Conservation (phyloP, 2,888 invertebrate species). For the Phyllotreta cruciferae region DNA sequence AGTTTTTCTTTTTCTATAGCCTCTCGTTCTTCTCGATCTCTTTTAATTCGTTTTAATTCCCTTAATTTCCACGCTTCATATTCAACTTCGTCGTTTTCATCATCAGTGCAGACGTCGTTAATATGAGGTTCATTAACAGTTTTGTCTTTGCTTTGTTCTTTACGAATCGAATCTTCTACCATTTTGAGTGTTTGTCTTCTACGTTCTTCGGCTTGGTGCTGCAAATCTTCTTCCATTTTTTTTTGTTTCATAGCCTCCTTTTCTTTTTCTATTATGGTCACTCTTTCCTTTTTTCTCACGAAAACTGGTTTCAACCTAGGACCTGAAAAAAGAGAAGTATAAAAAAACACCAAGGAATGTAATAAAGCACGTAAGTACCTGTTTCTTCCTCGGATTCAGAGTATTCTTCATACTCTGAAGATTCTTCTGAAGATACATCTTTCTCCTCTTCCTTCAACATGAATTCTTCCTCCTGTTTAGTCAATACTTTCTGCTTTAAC, state of each 20-base stretch:
- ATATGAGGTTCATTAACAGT: conserved; percentile 79
- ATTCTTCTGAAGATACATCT: conserved; percentile 70
- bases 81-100: conserved; percentile 95
- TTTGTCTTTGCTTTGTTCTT: conserved; percentile 74
- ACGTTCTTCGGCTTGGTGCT: conserved; percentile 87
- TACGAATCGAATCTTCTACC: conserved; percentile 87
- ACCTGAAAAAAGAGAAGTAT: conserved; percentile 60
- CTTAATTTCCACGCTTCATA: conserved; percentile 98
- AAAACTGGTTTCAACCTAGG: conserved; percentile 94
- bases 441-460: conserved; percentile 79
- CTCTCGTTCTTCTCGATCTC: conserved; percentile 95
- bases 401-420: conserved; percentile 85
- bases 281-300: conserved; percentile 89
- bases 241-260: conserved; percentile 85
- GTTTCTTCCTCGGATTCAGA: conserved; percentile 91
- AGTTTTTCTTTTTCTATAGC: conserved; percentile 84
- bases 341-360: conserved; percentile 2
- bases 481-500: conserved; percentile 71
- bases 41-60: conserved; percentile 94
- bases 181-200: conserved; percentile 83
- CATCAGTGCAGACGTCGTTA: conserved; percentile 89
- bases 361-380: conserved; percentile 53
- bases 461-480: conserved; percentile 77
- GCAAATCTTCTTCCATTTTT: conserved; percentile 82
- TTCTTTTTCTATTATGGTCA: conserved; percentile 95